Evolutionary conservation across 2,797 vertebrate genomes (phyloP), one percentile per base, ranked within the genome.

Genomic region (Chrysocyon brachyurus): DNA sequence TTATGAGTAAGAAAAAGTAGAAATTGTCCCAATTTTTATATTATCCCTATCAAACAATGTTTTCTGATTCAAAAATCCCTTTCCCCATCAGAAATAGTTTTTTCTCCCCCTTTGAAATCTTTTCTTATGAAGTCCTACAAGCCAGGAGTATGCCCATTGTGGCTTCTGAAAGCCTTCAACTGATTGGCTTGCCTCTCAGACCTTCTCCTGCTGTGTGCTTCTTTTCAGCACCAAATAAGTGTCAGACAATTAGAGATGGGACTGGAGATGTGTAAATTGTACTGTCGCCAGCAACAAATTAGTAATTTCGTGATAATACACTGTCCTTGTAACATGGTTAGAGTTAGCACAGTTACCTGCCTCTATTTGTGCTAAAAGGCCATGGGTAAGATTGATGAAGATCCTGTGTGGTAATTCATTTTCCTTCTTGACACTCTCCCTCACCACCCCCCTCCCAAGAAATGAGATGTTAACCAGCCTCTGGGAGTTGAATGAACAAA

Each of bases 181-280:
- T 64, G 95, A 93, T 92, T 90, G 81, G 56, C 87, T 91, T 7
- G 26, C 93, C 66, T 94, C 66, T 87, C 72, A 68, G 77, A 68
- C 59, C 84, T 56, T 86, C 93, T 95, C 96, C 97, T 68, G 91
- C 98, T 96, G 89, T 98, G 98, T 97, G 97, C 97, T 98, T 98
- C 97, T 97, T 98, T 98, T 98, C 98, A 98, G 78, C 96, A 97
- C 93, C 97, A 98, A 98, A 97, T 98, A 98, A 98, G 98, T 98
- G 98, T 98, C 98, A 98, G 98, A 97, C 98, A 98, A 98, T 98
- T 99, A 98, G 98, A 98, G 98, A 98, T 97, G 98, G 98, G 98
- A 98, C 96, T 98, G 98, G 1, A 97, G 98, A 98, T 98, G 96
- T 64, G 95, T 98, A 98, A 98, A 99, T 97, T 98, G 98, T 98